Evolutionary conservation across 2,113 vertebrate species (phyloP).

Genomic region (Malurus melanocephalus): DNA sequence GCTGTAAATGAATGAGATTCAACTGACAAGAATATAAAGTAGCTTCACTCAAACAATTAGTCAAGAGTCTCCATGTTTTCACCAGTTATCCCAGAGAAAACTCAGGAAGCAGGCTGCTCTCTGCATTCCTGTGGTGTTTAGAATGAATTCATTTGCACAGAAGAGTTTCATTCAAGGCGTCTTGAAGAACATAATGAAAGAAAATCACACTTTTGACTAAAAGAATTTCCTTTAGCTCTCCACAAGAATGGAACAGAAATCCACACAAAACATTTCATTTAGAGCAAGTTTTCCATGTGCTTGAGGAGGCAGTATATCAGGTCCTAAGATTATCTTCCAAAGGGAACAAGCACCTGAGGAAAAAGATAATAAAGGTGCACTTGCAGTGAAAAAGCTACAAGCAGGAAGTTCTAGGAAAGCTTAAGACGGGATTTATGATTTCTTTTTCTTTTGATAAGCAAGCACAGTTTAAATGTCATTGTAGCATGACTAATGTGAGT

Average conservation of each 20-base stretch:
- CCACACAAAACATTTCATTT: background rate
- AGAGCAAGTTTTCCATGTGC: background rate
- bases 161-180: background rate
- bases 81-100: background rate
- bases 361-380: conserved; percentile 4
- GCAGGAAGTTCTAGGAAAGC: conserved; percentile 26
- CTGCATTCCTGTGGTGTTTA: background rate
- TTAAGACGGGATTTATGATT: background rate
- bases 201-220: background rate
- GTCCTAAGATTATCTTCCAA: background rate
- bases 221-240: background rate
- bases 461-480: background rate
- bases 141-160: background rate
- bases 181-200: background rate
- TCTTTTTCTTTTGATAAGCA: conserved; percentile 4
- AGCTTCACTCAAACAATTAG: background rate
- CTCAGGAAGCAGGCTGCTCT: background rate
- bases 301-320: background rate
- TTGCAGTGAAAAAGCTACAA: conserved; percentile 10
- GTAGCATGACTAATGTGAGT: background rate
- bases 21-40: background rate
- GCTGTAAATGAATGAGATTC: background rate
- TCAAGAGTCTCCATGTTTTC: background rate
- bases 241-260: background rate
- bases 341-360: background rate